Conservation (phyloP, 2,888 invertebrate genomes). For the Limenitis camilla region DNA sequence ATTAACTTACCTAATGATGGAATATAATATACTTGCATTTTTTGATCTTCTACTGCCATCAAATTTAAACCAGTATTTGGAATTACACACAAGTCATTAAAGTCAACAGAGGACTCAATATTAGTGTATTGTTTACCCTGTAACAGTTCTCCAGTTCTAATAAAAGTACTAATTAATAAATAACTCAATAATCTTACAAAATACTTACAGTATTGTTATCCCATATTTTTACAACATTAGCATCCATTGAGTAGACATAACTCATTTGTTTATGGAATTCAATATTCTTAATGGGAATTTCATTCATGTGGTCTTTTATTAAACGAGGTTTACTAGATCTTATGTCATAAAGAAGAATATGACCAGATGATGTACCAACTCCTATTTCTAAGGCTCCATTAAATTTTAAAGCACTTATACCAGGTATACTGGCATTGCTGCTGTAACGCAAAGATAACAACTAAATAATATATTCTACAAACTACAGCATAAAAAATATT, state of each 20-base stretch:
- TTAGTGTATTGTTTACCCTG: conserved; percentile 95
- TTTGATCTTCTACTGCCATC: conserved; percentile 94
- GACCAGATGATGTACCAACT: conserved; percentile 95
- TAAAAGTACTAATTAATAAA: not conserved
- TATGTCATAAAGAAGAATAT: conserved; percentile 95
- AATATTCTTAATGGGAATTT: conserved; percentile 90
- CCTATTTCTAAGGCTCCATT: conserved; percentile 85
- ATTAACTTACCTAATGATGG: conserved; percentile 78
- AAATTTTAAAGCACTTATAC: conserved; percentile 85
- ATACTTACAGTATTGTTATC: conserved; percentile 83
- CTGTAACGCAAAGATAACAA: conserved; percentile 31
- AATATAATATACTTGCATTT: conserved; percentile 95
- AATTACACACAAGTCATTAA: conserved; percentile 94
- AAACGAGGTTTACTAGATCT: conserved; percentile 90
- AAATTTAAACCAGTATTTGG: conserved; percentile 93
- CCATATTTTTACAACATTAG: conserved; percentile 92
- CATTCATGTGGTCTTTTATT: conserved; percentile 96
- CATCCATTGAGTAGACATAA: conserved; percentile 91
- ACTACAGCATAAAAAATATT: not conserved
- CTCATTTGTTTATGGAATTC: conserved; percentile 88
- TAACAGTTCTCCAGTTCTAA: conserved; percentile 35
- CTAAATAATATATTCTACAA: not conserved
- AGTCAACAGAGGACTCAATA: conserved; percentile 88
- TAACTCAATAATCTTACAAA: not conserved
- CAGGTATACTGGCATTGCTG: conserved; percentile 79